These are phyloP conservation scores for Pelvicachromis taeniatus DNA, from an alignment of 2,113 vertebrate genomes.

Conservation along the genomic window DNA sequence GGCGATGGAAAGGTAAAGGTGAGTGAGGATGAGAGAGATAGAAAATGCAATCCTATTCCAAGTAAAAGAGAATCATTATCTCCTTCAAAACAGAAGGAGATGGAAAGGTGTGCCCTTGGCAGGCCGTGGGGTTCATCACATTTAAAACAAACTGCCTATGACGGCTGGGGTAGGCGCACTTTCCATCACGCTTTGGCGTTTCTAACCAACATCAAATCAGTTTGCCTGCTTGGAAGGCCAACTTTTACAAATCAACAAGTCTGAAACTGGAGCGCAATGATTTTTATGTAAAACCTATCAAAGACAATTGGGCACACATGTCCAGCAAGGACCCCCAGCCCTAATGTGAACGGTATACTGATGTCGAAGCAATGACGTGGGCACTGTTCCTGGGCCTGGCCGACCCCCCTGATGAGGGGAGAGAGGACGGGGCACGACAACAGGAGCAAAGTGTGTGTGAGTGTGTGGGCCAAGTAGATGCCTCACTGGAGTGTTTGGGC, in stretches of 20 bases:
- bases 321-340: background rate
- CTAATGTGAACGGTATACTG: background rate
- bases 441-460: background rate
- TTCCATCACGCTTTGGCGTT: background rate
- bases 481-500: background rate
- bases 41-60: slow-evolving; percentile 69
- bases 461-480: background rate
- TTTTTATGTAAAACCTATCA: background rate
- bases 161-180: background rate
- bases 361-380: background rate
- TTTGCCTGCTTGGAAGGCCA: background rate
- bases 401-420: background rate
- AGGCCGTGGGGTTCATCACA: background rate
- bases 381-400: background rate
- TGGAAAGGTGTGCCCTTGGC: slow-evolving; percentile 52
- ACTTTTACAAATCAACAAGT: background rate
- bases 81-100: slow-evolving; percentile 53
- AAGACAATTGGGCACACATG: background rate
- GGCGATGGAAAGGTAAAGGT: slow-evolving; percentile 49
- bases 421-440: background rate
- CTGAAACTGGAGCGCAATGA: background rate
- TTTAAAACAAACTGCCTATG: slow-evolving; percentile 11
- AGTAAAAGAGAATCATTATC: slow-evolving; percentile 70
- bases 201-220: background rate
- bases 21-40: slow-evolving; percentile 45